A percentile compares a stretch with the other conserved stretches of the same genome.
Conservation (phyloP, 2,797 vertebrate species). For the Anguilla obscura region DNA sequence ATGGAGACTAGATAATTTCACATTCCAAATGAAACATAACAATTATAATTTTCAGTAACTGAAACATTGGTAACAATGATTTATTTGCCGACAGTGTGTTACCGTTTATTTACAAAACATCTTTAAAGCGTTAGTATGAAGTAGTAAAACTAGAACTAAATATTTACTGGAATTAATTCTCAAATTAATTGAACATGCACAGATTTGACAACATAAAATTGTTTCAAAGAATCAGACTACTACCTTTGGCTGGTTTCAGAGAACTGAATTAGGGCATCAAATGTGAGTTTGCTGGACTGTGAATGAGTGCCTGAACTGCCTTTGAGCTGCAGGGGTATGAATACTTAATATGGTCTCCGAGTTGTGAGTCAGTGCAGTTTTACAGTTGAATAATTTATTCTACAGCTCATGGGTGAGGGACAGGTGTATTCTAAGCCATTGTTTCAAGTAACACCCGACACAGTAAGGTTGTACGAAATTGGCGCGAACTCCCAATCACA, state of each 20-base stretch:
- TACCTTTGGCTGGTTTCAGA: neutral
- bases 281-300: neutral
- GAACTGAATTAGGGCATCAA: neutral
- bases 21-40: neutral
- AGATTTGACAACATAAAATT: neutral
- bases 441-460: conserved; percentile 27
- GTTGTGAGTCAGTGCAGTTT: conserved; percentile 36
- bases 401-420: conserved; percentile 32
- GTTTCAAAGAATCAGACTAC: neutral
- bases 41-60: neutral
- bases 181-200: neutral
- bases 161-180: neutral
- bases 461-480: neutral
- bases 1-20: neutral
- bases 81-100: neutral
- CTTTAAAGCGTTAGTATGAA: neutral
- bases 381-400: conserved; percentile 46
- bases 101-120: neutral
- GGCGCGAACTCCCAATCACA: neutral
- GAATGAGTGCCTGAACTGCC: neutral
- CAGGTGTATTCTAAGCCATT: conserved; percentile 42
- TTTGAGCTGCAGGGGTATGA: neutral
- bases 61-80: neutral
- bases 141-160: neutral
- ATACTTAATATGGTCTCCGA: neutral